phyloP scores from a whole-genome alignment of 2,113 vertebrate species.

The Aphelocoma coerulescens region DNA sequence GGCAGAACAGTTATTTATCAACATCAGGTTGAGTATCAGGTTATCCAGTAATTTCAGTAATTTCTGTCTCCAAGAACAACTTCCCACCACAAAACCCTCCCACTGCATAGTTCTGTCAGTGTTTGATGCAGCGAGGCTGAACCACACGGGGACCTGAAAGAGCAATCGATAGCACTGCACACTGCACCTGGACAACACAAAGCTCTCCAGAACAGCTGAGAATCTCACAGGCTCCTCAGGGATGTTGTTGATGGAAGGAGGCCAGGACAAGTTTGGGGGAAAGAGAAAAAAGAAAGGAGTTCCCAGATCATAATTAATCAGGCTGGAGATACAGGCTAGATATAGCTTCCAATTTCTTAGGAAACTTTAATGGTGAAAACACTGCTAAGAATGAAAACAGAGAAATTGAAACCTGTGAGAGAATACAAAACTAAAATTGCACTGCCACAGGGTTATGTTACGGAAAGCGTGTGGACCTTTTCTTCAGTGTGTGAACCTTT shows the following conservation, averaged over 20 bases:
- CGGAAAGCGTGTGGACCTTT: accelerated
- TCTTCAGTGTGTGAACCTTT: not conserved
- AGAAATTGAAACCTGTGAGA: not conserved
- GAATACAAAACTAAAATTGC: not conserved
- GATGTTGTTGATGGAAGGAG: not conserved
- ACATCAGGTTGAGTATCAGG: not conserved
- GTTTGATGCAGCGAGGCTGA: not conserved
- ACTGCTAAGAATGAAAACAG: not conserved
- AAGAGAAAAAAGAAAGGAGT: not conserved
- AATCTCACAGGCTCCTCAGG: not conserved
- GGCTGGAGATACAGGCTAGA: not conserved
- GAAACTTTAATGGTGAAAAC: too few relatives aligned
- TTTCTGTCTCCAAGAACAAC: not conserved
- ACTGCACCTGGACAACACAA: not conserved
- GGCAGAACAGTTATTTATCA: not conserved
- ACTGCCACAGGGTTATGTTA: not conserved
- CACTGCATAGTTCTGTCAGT: not conserved
- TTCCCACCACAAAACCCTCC: not conserved
- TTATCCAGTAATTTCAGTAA: not conserved
- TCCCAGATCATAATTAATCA: not conserved
- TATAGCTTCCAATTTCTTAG: not conserved
- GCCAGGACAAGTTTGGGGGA: not conserved
- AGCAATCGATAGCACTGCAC: not conserved
- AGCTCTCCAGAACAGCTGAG: not conserved
- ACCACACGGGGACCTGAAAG: not conserved